phyloP scores from a whole-genome alignment of 2,888 invertebrate species.

The Furcula furcula region DNA sequence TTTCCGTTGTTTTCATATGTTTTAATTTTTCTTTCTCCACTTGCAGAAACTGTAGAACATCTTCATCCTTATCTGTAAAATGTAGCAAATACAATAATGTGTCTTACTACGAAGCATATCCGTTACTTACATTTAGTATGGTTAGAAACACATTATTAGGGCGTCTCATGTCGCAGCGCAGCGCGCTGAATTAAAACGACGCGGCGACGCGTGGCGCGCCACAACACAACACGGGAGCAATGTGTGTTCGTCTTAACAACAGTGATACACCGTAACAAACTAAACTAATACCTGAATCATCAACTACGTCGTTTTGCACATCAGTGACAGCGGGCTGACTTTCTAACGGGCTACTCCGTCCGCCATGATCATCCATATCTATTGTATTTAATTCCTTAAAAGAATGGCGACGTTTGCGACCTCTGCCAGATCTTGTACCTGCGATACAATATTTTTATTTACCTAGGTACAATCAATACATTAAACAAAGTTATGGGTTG shows the following conservation, averaged over 20 bases:
- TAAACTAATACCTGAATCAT: slow-evolving; percentile 39
- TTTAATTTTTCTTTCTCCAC: slow-evolving; percentile 49
- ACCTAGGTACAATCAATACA: background rate
- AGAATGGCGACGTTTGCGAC: slow-evolving; percentile 27
- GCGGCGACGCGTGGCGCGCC: too few species aligned
- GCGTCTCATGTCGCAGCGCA: too few species aligned
- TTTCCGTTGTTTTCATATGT: slow-evolving; percentile 34
- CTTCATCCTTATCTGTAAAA: too few species aligned
- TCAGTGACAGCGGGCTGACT: slow-evolving; percentile 10
- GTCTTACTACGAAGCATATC: too few species aligned
- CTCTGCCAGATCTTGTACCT: slow-evolving; percentile 10
- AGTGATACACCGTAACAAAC: too few species aligned
- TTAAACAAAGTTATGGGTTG: background rate
- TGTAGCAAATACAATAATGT: too few species aligned
- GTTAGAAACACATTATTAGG: too few species aligned
- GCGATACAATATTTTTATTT: background rate
- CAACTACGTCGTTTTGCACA: slow-evolving; percentile 6
- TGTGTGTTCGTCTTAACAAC: too few species aligned
- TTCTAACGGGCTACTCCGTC: slow-evolving; percentile 10
- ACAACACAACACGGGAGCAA: too few species aligned
- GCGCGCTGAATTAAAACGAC: too few species aligned
- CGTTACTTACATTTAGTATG: too few species aligned
- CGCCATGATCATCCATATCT: slow-evolving; percentile 19
- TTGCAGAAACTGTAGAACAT: slow-evolving; percentile 40
- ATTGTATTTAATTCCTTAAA: slow-evolving; percentile 16